A percentile compares a stretch with the other conserved stretches of the same genome.
phyloP scores from a whole-genome alignment of 2,113 vertebrate species.

The Boleophthalmus pectinirostris region DNA sequence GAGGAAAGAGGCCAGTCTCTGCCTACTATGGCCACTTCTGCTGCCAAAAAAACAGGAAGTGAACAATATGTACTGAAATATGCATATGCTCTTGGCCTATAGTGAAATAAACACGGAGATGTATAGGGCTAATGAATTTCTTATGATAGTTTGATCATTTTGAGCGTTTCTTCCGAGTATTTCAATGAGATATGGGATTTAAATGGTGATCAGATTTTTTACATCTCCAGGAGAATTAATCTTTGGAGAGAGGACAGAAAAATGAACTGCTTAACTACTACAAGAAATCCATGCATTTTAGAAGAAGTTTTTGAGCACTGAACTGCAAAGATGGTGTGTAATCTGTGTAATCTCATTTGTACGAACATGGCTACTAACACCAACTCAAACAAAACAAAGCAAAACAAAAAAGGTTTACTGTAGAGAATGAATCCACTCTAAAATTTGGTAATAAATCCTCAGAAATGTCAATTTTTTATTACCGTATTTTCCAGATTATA shows the following conservation, averaged over 20 bases:
- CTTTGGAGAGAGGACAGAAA: neutral
- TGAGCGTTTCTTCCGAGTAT: neutral
- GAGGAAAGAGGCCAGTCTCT: conserved; percentile 52
- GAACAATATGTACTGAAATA: conserved; percentile 15
- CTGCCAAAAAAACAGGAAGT: conserved; percentile 43
- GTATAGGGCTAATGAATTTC: conserved; percentile 1
- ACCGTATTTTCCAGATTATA: too few relatives aligned
- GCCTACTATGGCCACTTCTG: conserved; percentile 39
- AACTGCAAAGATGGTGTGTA: too few relatives aligned
- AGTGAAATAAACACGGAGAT: conserved; percentile 7
- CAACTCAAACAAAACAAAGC: too few relatives aligned
- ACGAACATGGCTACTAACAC: too few relatives aligned
- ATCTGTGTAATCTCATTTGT: too few relatives aligned
- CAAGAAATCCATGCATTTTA: neutral
- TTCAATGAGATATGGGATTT: neutral
- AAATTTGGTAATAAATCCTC: too few relatives aligned
- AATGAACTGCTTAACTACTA: too few relatives aligned
- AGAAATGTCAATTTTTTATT: too few relatives aligned
- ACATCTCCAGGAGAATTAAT: neutral
- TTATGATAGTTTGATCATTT: conserved; percentile 1
- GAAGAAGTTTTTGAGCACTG: neutral
- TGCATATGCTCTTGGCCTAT: conserved; percentile 1
- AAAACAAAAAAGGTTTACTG: too few relatives aligned
- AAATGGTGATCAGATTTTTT: neutral
- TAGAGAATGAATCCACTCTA: too few relatives aligned